These are phyloP conservation scores for Ceyx cyanopectus DNA, from an alignment of 2,113 vertebrate genomes.

Conservation along the genomic window DNA sequence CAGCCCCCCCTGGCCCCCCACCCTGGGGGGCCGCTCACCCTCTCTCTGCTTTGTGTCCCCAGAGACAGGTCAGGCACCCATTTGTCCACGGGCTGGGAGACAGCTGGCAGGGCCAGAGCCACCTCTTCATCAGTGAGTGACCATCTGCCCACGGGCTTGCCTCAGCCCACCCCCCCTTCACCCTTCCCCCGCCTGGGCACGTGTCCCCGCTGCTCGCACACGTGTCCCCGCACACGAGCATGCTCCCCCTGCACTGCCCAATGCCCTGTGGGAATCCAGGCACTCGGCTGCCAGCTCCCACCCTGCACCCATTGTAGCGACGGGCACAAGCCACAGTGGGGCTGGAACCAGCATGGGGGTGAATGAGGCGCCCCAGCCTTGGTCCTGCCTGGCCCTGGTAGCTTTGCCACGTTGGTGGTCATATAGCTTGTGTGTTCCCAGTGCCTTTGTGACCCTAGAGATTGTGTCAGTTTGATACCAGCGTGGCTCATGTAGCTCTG, in stretches of 20 bases:
- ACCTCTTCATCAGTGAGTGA: constrained; percentile 97
- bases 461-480: rapidly evolving
- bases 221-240: constrained; percentile 26
- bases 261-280: neutral
- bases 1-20: neutral
- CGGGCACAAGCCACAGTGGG: neutral
- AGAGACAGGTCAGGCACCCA: constrained; percentile 92
- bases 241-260: neutral
- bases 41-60: constrained; percentile 60
- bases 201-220: neutral
- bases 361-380: rapidly evolving
- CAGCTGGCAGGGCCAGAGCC: constrained; percentile 95
- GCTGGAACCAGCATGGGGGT: neutral
- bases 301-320: neutral
- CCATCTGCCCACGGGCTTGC: constrained; percentile 23
- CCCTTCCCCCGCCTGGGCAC: neutral
- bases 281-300: neutral
- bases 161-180: neutral
- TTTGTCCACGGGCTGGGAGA: constrained; percentile 92
- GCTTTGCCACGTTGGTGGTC: neutral
- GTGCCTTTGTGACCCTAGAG: neutral
- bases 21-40: neutral
- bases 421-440: rapidly evolving
- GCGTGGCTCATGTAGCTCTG: neutral
- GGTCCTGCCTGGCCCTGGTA: neutral